Evolutionary conservation across 2,113 vertebrate species (phyloP), one percentile per base, ranked within the genome.

Genomic region (Crypturellus undulatus): DNA sequence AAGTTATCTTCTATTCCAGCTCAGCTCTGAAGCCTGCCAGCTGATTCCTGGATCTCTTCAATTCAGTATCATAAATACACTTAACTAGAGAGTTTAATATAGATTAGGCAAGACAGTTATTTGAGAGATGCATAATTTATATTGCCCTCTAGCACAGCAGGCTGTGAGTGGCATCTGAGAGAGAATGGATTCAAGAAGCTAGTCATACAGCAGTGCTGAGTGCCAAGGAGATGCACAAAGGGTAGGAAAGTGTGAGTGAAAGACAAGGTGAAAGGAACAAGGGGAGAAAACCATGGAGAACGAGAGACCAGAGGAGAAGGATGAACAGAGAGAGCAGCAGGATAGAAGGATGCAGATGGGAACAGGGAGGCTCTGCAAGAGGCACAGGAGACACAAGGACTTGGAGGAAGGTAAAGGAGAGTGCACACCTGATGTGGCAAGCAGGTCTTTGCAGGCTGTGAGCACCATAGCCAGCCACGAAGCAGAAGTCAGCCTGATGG

Each of bases 81-180:
- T 86, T 94, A 96, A 94, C 7, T 26, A 87, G 80, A 34, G 56
- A 81, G 80, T 87, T 95, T 90, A 87, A 87, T 84, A 93, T 14
- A 95, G 86, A 92, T 96, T 94, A 78, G 87, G 65, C 77, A 17
- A 73, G 87, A 76, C 91, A 93, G 72, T 63, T 91, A 82, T 59
- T 85, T 75, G 38, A 90, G 80, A 0, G 4, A 94, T 96, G 36
- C 82, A 94, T 96, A 81, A 97, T 97, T 95, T 87, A 95, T 95
- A 51, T 5, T 90, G 91, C 91, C 92, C 83, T 93, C 83, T 93
- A 89, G 92, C 83, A 79, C 0, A 67, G 65, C 47, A 93, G 92
- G 88, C 52, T 10, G 0, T 70, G 86, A 89, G 67, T 11, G 32
- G 77, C 4, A 4, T 78, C 62, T 51, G 63, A 72, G 77, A 92